phyloP scores from a whole-genome alignment of 2,888 invertebrate species.

The Sminthurides aquaticus region DNA sequence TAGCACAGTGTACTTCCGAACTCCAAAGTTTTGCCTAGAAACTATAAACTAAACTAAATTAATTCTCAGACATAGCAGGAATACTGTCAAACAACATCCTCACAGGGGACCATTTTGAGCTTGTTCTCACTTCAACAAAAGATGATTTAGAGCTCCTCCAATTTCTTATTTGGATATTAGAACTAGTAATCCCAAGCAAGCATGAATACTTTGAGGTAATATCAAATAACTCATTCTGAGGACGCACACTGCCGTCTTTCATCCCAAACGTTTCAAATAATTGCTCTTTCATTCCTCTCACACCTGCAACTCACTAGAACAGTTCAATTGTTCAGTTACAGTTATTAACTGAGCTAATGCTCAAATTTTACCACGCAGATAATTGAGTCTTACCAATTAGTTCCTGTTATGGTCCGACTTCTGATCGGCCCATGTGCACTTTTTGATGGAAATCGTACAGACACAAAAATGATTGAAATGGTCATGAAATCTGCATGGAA shows the following conservation, averaged over 20 bases:
- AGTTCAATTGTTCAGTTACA: too few relatives aligned
- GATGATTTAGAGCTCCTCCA: constrained; percentile 36
- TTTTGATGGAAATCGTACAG: constrained; percentile 11
- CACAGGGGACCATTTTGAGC: constrained; percentile 12
- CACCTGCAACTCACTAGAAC: too few relatives aligned
- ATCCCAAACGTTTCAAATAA: not conserved
- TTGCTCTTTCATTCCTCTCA: too few relatives aligned
- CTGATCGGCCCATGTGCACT: constrained; percentile 34
- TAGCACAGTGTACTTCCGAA: not conserved
- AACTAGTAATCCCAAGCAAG: constrained; percentile 22
- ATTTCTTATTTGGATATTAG: constrained; percentile 32
- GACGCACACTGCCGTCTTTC: not conserved
- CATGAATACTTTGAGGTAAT: constrained; percentile 7
- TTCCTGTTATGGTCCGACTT: constrained; percentile 24
- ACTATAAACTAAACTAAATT: not conserved
- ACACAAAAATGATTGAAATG: constrained; percentile 14
- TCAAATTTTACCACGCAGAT: constrained; percentile 22
- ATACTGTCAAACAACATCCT: constrained; percentile 24
- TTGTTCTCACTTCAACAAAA: constrained; percentile 27
- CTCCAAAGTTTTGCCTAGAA: not conserved
- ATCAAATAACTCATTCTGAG: not conserved
- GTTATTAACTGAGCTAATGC: too few relatives aligned
- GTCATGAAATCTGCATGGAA: constrained; percentile 21
- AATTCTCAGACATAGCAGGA: constrained; percentile 27
- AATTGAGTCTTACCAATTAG: constrained; percentile 27